Conservation (phyloP, 2,113 vertebrate species). For the Perca fluviatilis region DNA sequence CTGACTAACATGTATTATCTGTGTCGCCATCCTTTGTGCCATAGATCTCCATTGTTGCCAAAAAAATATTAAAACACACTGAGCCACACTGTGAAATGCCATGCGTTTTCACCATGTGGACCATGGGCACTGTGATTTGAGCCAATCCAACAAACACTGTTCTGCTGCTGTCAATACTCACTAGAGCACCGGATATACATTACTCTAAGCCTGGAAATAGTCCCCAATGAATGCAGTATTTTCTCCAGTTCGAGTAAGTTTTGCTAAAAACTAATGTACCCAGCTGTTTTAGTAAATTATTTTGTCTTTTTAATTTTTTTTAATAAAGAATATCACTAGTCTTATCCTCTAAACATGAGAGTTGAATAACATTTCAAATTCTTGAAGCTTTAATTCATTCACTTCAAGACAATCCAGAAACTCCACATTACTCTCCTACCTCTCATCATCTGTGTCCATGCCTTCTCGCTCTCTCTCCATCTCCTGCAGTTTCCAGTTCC, state of each 20-base stretch:
- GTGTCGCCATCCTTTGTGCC: background rate
- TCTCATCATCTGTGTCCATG: constrained; percentile 91
- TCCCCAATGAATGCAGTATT: background rate
- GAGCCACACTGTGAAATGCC: background rate
- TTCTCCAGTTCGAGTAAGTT: background rate
- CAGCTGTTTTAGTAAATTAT: background rate
- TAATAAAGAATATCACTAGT: background rate
- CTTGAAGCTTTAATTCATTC: background rate
- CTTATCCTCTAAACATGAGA: background rate
- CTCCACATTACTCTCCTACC: constrained; percentile 76
- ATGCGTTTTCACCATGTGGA: background rate
- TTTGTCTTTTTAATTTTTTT: background rate
- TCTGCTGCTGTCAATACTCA: background rate
- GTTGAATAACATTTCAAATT: background rate
- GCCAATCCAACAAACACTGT: background rate
- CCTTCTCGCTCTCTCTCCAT: constrained; percentile 90
- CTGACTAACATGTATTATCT: background rate
- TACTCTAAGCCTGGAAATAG: background rate
- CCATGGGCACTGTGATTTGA: background rate
- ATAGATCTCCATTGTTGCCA: background rate
- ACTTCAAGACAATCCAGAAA: background rate
- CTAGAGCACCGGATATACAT: background rate
- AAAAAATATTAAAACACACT: background rate
- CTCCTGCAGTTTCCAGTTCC: constrained; percentile 97
- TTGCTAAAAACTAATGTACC: background rate